These are phyloP conservation scores for Panthera leo DNA, from an alignment of 2,113 vertebrate species.

Conservation along the genomic window DNA sequence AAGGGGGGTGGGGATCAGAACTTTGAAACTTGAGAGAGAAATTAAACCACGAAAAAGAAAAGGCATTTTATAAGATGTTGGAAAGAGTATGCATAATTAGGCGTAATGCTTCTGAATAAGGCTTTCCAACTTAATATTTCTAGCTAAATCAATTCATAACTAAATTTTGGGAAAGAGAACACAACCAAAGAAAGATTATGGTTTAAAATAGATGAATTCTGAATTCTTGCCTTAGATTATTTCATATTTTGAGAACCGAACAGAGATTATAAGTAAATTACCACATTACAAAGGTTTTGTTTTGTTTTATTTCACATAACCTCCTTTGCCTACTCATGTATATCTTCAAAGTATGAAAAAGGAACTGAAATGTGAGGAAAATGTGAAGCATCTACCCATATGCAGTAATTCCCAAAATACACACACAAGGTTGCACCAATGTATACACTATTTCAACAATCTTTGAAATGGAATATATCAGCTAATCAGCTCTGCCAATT, in stretches of 20 bases:
- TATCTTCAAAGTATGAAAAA: not conserved
- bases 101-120: not conserved
- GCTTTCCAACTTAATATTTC: not conserved
- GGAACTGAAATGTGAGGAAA: not conserved
- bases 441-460: not conserved
- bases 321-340: not conserved
- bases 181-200: not conserved
- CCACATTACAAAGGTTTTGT: not conserved
- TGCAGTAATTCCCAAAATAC: not conserved
- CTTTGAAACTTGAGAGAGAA: not conserved
- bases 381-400: not conserved
- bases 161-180: not conserved
- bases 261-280: not conserved
- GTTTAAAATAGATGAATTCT: conserved; percentile 12
- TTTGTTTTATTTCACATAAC: not conserved
- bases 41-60: not conserved
- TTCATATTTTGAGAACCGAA: conserved; percentile 1
- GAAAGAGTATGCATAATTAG: not conserved
- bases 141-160: not conserved
- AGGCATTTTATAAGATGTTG: not conserved
- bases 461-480: not conserved
- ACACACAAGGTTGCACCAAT: not conserved
- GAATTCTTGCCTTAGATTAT: not conserved
- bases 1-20: not conserved
- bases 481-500: not conserved